Conservation (phyloP, 2,113 vertebrate species). For the Daphoenositta chrysoptera region DNA sequence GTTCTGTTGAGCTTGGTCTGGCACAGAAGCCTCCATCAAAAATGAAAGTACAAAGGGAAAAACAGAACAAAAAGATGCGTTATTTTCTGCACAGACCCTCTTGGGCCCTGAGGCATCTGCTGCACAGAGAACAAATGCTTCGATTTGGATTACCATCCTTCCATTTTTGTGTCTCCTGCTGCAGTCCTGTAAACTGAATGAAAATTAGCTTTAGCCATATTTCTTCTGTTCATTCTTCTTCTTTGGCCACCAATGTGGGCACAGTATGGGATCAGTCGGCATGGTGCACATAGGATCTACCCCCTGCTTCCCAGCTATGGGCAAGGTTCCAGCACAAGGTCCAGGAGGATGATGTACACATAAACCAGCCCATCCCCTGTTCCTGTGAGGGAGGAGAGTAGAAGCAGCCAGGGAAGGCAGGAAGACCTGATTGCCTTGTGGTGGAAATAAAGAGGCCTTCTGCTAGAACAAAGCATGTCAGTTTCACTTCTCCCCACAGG, state of each 20-base stretch:
- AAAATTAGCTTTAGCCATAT: neutral
- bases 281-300: neutral
- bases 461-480: neutral
- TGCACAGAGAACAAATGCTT: neutral
- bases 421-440: neutral
- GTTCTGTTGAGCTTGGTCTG: neutral
- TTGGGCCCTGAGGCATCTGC: neutral
- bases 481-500: neutral
- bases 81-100: neutral
- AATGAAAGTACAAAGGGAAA: neutral
- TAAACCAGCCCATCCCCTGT: neutral
- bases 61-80: neutral
- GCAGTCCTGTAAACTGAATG: neutral
- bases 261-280: neutral
- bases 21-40: neutral
- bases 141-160: neutral
- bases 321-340: neutral
- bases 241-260: neutral
- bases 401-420: neutral
- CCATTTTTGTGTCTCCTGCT: neutral
- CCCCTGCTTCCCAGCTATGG: neutral
- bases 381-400: neutral
- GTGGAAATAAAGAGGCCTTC: neutral
- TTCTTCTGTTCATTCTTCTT: neutral
- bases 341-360: accelerated